A percentile compares a stretch with the other conserved stretches of the same genome.
phyloP scores from a whole-genome alignment of 2,888 invertebrate genomes.

The Nomada lathburiana region DNA sequence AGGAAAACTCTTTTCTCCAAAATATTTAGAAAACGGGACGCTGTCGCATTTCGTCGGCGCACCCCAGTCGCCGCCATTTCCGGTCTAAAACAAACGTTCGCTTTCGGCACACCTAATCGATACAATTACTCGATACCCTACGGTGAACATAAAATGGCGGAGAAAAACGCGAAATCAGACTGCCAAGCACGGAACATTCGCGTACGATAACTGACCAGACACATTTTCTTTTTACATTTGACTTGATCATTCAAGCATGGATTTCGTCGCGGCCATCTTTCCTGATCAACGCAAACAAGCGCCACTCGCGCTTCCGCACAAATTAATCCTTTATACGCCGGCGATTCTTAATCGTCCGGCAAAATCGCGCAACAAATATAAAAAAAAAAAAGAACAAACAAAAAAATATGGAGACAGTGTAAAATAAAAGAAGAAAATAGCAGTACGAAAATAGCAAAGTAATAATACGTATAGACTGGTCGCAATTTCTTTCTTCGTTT shows the following conservation, averaged over 20 bases:
- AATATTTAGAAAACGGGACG: slow-evolving; percentile 55
- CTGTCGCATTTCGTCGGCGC: slow-evolving; percentile 10
- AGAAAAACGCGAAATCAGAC: slow-evolving; percentile 58
- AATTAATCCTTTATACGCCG: slow-evolving; percentile 19
- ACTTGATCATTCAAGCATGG: not conserved
- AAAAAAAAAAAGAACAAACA: not conserved
- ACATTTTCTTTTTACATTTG: not conserved
- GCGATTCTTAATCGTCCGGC: slow-evolving; percentile 23
- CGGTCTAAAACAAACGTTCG: slow-evolving; percentile 62
- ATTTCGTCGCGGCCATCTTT: not conserved
- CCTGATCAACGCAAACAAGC: not conserved
- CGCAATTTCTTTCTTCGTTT: not conserved
- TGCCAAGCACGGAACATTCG: slow-evolving; percentile 39
- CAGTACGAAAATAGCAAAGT: not conserved
- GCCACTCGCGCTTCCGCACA: not conserved
- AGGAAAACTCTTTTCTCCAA: slow-evolving; percentile 38
- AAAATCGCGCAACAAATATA: not conserved
- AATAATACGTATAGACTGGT: not conserved
- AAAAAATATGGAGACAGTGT: not conserved
- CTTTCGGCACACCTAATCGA: slow-evolving; percentile 54
- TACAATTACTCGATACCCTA: slow-evolving; percentile 52
- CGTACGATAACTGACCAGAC: slow-evolving; percentile 21
- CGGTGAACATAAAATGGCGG: slow-evolving; percentile 55
- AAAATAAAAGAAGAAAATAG: not conserved
- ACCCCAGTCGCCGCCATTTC: slow-evolving; percentile 40